Conservation (phyloP, 2,888 invertebrate species). For the Litoditis marina region DNA sequence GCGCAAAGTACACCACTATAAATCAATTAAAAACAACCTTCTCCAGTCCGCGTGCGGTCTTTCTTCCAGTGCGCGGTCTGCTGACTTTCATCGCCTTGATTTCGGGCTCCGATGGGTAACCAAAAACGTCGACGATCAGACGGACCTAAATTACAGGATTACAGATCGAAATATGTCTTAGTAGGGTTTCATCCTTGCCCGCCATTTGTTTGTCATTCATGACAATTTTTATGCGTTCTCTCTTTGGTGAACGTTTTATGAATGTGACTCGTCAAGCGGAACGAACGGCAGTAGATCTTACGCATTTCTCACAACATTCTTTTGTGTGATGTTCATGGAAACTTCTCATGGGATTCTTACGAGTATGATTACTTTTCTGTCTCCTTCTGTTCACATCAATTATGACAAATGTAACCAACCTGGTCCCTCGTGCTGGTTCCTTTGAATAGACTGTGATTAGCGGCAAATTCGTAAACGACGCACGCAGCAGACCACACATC, state of each 20-base stretch:
- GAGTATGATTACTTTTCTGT: no score
- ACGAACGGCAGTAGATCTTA: no score
- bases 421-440: constrained; percentile 43
- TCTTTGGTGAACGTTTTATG: no score
- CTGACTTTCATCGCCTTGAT: constrained; percentile 40
- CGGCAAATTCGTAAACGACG: constrained; percentile 43
- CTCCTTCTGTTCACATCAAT: neutral
- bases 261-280: no score
- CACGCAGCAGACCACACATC: constrained; percentile 54
- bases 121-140: constrained; percentile 42
- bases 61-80: constrained; percentile 37
- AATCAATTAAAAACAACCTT: no score
- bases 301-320: neutral
- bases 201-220: no score
- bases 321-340: no score
- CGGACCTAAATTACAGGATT: constrained; percentile 19
- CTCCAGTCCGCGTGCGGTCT: constrained; percentile 34
- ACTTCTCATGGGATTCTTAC: no score
- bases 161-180: no score
- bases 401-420: constrained; percentile 12
- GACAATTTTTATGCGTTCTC: no score
- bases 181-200: no score
- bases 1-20: no score
- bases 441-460: constrained; percentile 32
- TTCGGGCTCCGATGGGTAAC: constrained; percentile 49